Evolutionary conservation across 1,140 invertebrate genomes (phyloP), one percentile per base, ranked within the genome.

Genomic region (Pogonomyrmex californicus): DNA sequence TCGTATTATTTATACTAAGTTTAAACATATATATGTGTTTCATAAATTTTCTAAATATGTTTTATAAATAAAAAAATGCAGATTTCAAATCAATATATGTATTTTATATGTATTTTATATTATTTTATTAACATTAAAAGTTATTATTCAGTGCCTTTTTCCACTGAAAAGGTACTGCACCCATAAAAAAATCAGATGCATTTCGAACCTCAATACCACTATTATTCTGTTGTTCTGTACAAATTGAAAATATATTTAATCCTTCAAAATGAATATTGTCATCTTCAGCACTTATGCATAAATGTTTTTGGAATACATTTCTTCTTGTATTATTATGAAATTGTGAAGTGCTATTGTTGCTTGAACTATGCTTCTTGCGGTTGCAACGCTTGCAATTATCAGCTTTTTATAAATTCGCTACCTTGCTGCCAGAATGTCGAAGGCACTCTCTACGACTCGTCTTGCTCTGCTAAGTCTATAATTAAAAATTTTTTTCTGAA

Each of bases 401-500:
- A 33, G 33, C 14, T 0, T 54, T 14, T 33, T 30, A 38, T 73
- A 73, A 7, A 73, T 54, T 9, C 70, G 38, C 49, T 49, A 73
- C 56, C 49, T 12, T 73, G 17, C n/a, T 0, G 17, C 49, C 12
- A 73, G 17, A 23, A 73, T 73, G 5, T 49, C 70, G 0, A 73
- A 73, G 23, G 70, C 9, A 5, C 49, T 54, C 4, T 73, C 70
- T 6, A 73, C 49, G 12, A 56, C 49, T 1, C 49, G 47, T 33
- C 70, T 73, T 4, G 71, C 54, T 75, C n/a, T 75, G 41, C 36
- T 41, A 12, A 75, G 14, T 58, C 54, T 7, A 4, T 75, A 75
- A 75, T 75, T 58, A 58, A 58, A 75, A 30, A 58, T 58, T 30
- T n/a, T 56, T 75, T 12, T 58, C 23, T 56, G 54, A 73, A 54